Evolutionary conservation across 2,113 vertebrate species (phyloP).

Genomic region (Anguilla japonica): DNA sequence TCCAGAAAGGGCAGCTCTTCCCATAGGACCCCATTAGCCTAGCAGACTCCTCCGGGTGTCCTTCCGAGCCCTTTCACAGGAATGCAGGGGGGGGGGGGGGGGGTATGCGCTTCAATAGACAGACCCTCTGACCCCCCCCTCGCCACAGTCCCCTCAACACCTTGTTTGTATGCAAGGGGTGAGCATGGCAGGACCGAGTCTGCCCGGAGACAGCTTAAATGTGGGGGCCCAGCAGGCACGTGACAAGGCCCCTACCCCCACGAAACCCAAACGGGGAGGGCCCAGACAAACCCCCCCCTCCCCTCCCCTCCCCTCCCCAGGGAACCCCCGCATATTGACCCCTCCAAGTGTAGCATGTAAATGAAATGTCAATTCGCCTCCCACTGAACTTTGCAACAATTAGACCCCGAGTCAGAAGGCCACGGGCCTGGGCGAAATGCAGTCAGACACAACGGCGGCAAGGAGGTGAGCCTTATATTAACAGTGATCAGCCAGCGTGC

Average conservation of each 20-base stretch:
- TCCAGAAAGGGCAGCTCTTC: conserved; percentile 33
- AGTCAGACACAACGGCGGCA: background rate
- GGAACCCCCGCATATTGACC: background rate
- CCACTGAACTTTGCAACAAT: conserved; percentile 26
- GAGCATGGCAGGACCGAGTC: background rate
- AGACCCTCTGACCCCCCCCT: background rate
- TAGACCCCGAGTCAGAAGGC: conserved; percentile 8
- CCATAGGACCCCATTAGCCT: conserved; percentile 34
- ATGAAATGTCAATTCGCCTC: conserved; percentile 39
- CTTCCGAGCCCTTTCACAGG: conserved; percentile 18
- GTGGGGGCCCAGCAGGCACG: background rate
- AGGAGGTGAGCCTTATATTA: background rate
- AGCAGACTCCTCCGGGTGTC: background rate
- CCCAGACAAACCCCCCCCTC: background rate
- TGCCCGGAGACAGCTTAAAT: background rate
- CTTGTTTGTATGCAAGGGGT: conserved; percentile 1
- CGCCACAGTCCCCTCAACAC: background rate
- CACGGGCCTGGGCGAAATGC: background rate
- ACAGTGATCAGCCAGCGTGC: background rate
- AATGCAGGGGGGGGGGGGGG: background rate
- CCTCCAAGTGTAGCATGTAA: conserved; percentile 17
- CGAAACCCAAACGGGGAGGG: background rate
- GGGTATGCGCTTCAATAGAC: background rate
- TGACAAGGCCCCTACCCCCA: conserved; percentile 21
- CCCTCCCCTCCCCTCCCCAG: background rate